Conservation (phyloP, 1,140 invertebrate genomes). For the Rhizoglyphus robini region DNA sequence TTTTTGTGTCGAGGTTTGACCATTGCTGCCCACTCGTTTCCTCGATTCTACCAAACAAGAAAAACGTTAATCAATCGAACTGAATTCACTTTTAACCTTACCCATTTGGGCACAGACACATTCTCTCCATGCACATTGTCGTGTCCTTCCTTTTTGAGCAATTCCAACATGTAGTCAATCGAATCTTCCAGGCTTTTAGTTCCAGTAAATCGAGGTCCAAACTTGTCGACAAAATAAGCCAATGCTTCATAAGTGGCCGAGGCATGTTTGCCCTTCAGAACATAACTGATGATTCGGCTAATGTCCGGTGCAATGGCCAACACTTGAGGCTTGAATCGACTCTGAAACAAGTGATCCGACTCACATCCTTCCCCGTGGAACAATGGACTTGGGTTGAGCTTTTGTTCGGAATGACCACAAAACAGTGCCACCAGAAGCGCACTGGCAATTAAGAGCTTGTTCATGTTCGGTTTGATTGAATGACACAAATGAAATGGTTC, state of each 20-base stretch:
- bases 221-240: too few species aligned
- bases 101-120: conserved; percentile 50
- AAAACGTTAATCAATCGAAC: conserved; percentile 40
- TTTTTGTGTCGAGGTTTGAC: conserved; percentile 44
- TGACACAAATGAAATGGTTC: too few species aligned
- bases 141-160: too few species aligned
- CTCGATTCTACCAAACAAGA: conserved; percentile 44
- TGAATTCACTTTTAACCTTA: too few species aligned
- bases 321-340: background rate
- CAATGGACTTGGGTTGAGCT: too few species aligned
- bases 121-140: conserved; percentile 36
- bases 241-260: conserved; percentile 47
- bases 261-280: conserved; percentile 42
- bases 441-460: too few species aligned
- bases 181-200: conserved; percentile 48
- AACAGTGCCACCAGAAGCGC: too few species aligned
- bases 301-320: conserved; percentile 32
- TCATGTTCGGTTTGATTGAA: too few species aligned
- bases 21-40: conserved; percentile 47
- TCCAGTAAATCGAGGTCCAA: conserved; percentile 52
- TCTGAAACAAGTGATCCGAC: background rate
- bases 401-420: too few species aligned
- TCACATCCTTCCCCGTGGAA: too few species aligned
- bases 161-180: conserved; percentile 54
- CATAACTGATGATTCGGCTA: conserved; percentile 43